Conservation (phyloP, 2,888 invertebrate genomes). For the Leucophenga montana region DNA sequence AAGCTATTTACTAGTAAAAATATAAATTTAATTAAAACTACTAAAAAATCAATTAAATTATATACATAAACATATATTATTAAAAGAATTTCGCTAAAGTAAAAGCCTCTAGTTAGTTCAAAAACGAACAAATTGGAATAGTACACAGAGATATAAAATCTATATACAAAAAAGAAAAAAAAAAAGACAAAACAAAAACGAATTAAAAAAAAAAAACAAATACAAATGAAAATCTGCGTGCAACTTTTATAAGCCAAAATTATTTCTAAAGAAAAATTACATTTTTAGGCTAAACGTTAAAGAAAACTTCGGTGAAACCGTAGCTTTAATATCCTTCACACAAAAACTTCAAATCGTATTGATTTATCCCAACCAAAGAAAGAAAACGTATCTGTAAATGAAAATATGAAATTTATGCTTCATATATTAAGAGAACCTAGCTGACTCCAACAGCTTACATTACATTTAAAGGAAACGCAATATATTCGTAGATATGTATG, state of each 20-base stretch:
- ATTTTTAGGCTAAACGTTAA: neutral
- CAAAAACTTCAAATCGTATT: too few relatives aligned
- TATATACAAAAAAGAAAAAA: conserved; percentile 46
- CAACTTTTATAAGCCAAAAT: conserved; percentile 61
- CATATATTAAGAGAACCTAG: too few relatives aligned
- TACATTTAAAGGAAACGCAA: too few relatives aligned
- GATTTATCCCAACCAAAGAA: too few relatives aligned
- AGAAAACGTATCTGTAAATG: too few relatives aligned
- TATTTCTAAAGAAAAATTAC: conserved; percentile 34
- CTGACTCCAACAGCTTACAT: too few relatives aligned
- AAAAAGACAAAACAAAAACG: conserved; percentile 31
- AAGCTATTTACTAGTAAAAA: conserved; percentile 43
- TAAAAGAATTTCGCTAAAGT: conserved; percentile 26
- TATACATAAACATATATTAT: conserved; percentile 19
- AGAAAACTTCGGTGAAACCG: too few relatives aligned
- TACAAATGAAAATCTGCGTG: conserved; percentile 21
- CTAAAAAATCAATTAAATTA: conserved; percentile 24
- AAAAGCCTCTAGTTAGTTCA: conserved; percentile 67
- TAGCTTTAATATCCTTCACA: too few relatives aligned
- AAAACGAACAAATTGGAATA: conserved; percentile 28
- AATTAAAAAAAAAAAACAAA: conserved; percentile 43
- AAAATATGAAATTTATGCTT: too few relatives aligned
- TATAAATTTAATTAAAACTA: conserved; percentile 38
- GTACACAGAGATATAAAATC: too few relatives aligned
- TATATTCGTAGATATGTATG: too few relatives aligned